A percentile compares a stretch with the other conserved stretches of the same genome.
Evolutionary conservation across 2,888 invertebrate species (phyloP).

Genomic region (Drosophila quinaria): DNA sequence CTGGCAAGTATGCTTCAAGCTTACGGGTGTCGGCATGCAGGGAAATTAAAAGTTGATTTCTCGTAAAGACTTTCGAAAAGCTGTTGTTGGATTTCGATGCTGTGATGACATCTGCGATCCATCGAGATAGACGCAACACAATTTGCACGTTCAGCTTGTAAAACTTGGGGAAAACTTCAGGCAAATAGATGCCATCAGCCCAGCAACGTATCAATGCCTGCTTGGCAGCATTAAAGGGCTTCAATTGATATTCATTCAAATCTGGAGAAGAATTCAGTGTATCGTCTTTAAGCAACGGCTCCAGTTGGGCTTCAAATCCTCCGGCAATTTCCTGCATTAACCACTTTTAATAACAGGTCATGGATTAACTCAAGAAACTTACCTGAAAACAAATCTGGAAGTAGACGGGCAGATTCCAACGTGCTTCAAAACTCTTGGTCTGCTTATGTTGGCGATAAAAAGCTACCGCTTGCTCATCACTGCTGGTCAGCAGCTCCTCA

Average conservation of each 20-base stretch:
- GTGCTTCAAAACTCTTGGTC: slow-evolving; percentile 92
- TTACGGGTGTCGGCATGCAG: slow-evolving; percentile 78
- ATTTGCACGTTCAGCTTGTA: slow-evolving; percentile 96
- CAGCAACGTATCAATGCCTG: slow-evolving; percentile 89
- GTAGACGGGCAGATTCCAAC: slow-evolving; percentile 98
- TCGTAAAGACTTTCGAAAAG: slow-evolving; percentile 55
- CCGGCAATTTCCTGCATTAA: slow-evolving; percentile 91
- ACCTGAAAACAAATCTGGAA: slow-evolving; percentile 95
- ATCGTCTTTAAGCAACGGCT: slow-evolving; percentile 74
- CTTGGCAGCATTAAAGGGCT: slow-evolving; percentile 86
- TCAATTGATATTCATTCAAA: slow-evolving; percentile 65
- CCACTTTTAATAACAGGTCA: neutral
- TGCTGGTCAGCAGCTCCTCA: slow-evolving; percentile 88
- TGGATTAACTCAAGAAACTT: slow-evolving; percentile 76
- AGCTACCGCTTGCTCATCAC: slow-evolving; percentile 86
- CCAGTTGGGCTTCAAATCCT: slow-evolving; percentile 82
- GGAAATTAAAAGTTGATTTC: slow-evolving; percentile 73
- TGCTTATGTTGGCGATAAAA: slow-evolving; percentile 88
- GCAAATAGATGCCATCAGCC: slow-evolving; percentile 92
- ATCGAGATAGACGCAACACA: slow-evolving; percentile 91
- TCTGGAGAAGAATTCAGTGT: slow-evolving; percentile 40
- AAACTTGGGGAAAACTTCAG: slow-evolving; percentile 92
- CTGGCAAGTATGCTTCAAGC: slow-evolving; percentile 67
- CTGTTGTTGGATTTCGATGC: slow-evolving; percentile 46
- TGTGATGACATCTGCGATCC: slow-evolving; percentile 87